phyloP scores from a whole-genome alignment of 2,888 invertebrate genomes.

The Tethea ocularis region DNA sequence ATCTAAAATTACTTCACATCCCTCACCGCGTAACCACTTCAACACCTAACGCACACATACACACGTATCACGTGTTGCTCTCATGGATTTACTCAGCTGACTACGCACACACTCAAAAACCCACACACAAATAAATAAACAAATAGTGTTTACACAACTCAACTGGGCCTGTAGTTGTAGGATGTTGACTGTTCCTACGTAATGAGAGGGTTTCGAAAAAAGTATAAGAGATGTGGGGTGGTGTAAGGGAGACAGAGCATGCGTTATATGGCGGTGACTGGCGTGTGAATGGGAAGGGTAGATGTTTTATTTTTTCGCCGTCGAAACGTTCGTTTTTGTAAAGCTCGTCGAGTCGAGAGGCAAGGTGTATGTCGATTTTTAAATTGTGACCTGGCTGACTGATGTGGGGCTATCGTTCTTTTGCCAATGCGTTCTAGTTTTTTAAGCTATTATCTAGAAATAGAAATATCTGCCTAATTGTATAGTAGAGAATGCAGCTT shows the following conservation, averaged over 20 bases:
- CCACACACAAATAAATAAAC: slow-evolving; percentile 56
- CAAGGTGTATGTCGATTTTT: slow-evolving; percentile 78
- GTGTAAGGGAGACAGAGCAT: slow-evolving; percentile 47
- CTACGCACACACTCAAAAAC: slow-evolving; percentile 58
- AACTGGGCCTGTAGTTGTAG: slow-evolving; percentile 52
- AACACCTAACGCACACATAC: slow-evolving; percentile 33
- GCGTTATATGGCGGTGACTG: neutral
- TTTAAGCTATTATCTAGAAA: slow-evolving; percentile 10
- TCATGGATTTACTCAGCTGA: slow-evolving; percentile 68
- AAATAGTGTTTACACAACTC: slow-evolving; percentile 47
- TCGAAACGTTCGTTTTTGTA: slow-evolving; percentile 69
- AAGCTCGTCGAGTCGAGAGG: slow-evolving; percentile 69
- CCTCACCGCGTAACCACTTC: slow-evolving; percentile 5
- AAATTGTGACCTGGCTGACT: slow-evolving; percentile 72
- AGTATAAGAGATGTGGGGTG: slow-evolving; percentile 65
- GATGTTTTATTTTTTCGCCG: slow-evolving; percentile 55
- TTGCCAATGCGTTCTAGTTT: slow-evolving; percentile 21
- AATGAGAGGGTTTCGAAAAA: slow-evolving; percentile 78
- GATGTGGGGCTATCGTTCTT: slow-evolving; percentile 64
- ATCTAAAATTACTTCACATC: slow-evolving; percentile 16
- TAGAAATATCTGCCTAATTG: slow-evolving; percentile 8
- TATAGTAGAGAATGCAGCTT: neutral
- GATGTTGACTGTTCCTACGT: slow-evolving; percentile 66
- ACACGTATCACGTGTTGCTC: slow-evolving; percentile 48
- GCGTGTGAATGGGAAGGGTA: slow-evolving; percentile 43